phyloP scores from a whole-genome alignment of 2,797 vertebrate species.

The Spinus pinus region DNA sequence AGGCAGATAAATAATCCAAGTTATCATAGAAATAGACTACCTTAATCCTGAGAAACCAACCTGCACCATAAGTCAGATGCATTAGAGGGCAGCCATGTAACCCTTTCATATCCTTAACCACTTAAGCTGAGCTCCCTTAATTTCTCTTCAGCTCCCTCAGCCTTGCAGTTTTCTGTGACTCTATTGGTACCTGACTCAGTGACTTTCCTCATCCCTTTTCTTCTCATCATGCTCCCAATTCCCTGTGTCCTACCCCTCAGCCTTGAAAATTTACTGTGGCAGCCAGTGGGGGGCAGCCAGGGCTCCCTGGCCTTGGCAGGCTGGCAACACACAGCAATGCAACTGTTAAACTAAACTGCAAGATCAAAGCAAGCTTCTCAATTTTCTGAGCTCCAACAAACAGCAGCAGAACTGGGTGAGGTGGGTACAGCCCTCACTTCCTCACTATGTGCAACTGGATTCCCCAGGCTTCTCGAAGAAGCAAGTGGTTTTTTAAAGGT shows the following conservation, averaged over 20 bases:
- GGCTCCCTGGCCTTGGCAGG: neutral
- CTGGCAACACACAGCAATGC: neutral
- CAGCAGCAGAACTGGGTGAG: neutral
- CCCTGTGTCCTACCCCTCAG: neutral
- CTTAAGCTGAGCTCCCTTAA: neutral
- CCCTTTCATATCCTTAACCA: neutral
- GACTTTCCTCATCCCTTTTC: neutral
- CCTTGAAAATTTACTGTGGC: neutral
- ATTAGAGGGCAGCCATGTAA: neutral
- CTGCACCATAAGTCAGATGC: rapidly evolving
- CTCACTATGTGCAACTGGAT: neutral
- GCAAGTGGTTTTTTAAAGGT: neutral
- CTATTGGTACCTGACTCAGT: neutral
- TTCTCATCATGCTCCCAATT: neutral
- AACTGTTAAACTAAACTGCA: neutral
- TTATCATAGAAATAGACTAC: neutral
- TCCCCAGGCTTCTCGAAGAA: neutral
- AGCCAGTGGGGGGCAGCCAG: neutral
- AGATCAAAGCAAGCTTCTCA: neutral
- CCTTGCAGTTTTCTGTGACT: neutral
- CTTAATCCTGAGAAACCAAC: neutral
- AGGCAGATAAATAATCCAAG: neutral
- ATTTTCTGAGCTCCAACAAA: neutral
- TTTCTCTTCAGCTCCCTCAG: neutral
- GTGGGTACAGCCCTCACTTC: neutral